Percentiles rank a stretch among this genome's conserved stretches.
Evolutionary conservation across 2,888 invertebrate genomes (phyloP).

Genomic region (Sarcophaga carnaria): DNA sequence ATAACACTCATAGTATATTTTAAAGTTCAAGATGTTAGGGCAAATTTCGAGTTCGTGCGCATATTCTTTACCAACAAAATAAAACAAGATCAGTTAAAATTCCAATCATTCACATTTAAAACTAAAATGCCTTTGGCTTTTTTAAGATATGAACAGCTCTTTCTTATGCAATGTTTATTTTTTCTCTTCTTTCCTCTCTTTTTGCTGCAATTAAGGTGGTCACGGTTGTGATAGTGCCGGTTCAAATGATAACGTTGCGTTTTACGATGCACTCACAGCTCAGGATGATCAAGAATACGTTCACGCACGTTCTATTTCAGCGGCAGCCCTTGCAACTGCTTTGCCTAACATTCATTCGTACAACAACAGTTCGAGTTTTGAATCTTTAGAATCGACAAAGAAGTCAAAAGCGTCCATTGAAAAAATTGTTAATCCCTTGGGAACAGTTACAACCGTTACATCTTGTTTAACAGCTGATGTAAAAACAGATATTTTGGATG

Average conservation of each 20-base stretch:
- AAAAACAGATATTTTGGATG: slow-evolving; percentile 78
- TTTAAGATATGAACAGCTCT: slow-evolving; percentile 77
- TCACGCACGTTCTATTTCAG: slow-evolving; percentile 56
- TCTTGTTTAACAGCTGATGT: slow-evolving; percentile 76
- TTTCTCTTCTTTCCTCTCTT: slow-evolving; percentile 75
- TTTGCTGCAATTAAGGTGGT: slow-evolving; percentile 73
- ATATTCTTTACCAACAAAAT: slow-evolving; percentile 44
- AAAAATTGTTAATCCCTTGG: slow-evolving; percentile 88
- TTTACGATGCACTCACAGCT: slow-evolving; percentile 77
- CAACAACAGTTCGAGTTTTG: slow-evolving; percentile 70
- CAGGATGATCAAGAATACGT: slow-evolving; percentile 73
- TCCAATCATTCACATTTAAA: slow-evolving; percentile 64
- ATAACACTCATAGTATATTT: slow-evolving; percentile 26
- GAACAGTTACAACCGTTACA: slow-evolving; percentile 85
- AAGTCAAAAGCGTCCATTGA: slow-evolving; percentile 75
- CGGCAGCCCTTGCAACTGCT: slow-evolving; percentile 74
- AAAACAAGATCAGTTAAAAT: slow-evolving; percentile 44
- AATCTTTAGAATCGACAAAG: slow-evolving; percentile 69
- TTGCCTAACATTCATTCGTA: slow-evolving; percentile 77
- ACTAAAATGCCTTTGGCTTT: slow-evolving; percentile 89
- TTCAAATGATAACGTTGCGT: slow-evolving; percentile 76
- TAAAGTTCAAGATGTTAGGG: slow-evolving; percentile 34
- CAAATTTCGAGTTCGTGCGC: slow-evolving; percentile 41
- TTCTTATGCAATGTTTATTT: slow-evolving; percentile 70
- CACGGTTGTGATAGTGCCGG: slow-evolving; percentile 72